Conservation (phyloP, 2,888 invertebrate genomes). For the Unio pictorum region DNA sequence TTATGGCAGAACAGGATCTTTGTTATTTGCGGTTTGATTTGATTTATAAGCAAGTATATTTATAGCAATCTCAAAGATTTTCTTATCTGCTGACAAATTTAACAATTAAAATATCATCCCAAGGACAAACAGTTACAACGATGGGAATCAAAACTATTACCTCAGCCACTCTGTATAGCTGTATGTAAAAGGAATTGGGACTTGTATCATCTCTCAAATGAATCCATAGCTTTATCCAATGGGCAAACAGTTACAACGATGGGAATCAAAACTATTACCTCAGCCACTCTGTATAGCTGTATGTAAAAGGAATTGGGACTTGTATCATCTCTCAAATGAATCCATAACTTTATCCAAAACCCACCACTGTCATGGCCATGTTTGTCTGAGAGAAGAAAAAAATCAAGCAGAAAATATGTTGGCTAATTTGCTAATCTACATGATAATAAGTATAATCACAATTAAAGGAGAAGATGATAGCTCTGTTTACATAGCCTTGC, state of each 20-base stretch:
- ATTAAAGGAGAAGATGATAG: too few relatives aligned
- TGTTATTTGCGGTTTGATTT: too few relatives aligned
- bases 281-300: slow-evolving; percentile 40
- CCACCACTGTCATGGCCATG: slow-evolving; percentile 38
- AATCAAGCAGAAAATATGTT: neutral
- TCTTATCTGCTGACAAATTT: too few relatives aligned
- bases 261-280: slow-evolving; percentile 24
- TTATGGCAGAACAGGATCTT: too few relatives aligned
- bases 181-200: slow-evolving; percentile 33
- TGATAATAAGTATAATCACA: too few relatives aligned
- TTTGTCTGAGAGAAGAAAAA: slow-evolving; percentile 20
- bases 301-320: slow-evolving; percentile 36
- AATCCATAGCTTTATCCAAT: slow-evolving; percentile 49
- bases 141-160: slow-evolving; percentile 16
- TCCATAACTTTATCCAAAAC: slow-evolving; percentile 50
- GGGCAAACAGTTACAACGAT: neutral
- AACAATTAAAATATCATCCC: too few relatives aligned
- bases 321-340: slow-evolving; percentile 42
- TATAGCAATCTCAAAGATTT: too few relatives aligned
- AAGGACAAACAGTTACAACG: too few relatives aligned
- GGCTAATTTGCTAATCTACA: too few relatives aligned
- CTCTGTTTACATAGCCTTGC: too few relatives aligned
- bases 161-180: slow-evolving; percentile 43
- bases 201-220: slow-evolving; percentile 41
- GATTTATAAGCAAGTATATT: too few relatives aligned